These are phyloP conservation scores for Caenorhabditis macrosperma DNA, from an alignment of 2,888 invertebrate species.

Conservation along the genomic window DNA sequence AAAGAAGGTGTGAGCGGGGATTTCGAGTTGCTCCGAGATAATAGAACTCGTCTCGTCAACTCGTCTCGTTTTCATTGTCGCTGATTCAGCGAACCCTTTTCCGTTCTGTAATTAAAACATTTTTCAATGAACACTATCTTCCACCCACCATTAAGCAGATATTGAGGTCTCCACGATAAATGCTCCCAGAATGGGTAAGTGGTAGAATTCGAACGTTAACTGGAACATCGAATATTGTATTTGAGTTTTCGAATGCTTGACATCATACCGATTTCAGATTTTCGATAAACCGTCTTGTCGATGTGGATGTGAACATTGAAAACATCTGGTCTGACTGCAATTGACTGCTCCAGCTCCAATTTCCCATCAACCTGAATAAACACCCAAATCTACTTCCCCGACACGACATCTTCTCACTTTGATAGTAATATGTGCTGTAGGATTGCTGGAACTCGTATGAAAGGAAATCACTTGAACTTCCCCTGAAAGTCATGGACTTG, in stretches of 20 bases:
- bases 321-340: constrained; percentile 68
- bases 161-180: constrained; percentile 67
- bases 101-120: constrained; percentile 29
- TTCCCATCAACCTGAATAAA: constrained; percentile 40
- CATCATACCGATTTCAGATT: constrained; percentile 70
- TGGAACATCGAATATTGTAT: too few relatives aligned
- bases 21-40: constrained; percentile 59
- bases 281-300: constrained; percentile 73
- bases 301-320: constrained; percentile 72
- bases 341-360: constrained; percentile 17
- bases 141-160: constrained; percentile 63
- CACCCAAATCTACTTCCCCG: too few relatives aligned
- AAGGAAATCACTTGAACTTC: constrained; percentile 34
- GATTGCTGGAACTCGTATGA: constrained; percentile 31
- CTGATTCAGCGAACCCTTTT: constrained; percentile 42
- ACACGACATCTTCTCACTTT: too few relatives aligned
- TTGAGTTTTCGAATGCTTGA: too few relatives aligned
- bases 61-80: constrained; percentile 20
- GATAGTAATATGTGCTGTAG: constrained; percentile 25
- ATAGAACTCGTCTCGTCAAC: constrained; percentile 45
- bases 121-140: neutral
- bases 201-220: constrained; percentile 74
- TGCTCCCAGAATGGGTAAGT: constrained; percentile 60
- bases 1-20: constrained; percentile 71
- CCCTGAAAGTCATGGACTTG: constrained; percentile 5